A percentile compares a stretch with the other conserved stretches of the same genome.
phyloP scores from a whole-genome alignment of 2,888 invertebrate genomes.

The Nephrocerus scutellatus region DNA sequence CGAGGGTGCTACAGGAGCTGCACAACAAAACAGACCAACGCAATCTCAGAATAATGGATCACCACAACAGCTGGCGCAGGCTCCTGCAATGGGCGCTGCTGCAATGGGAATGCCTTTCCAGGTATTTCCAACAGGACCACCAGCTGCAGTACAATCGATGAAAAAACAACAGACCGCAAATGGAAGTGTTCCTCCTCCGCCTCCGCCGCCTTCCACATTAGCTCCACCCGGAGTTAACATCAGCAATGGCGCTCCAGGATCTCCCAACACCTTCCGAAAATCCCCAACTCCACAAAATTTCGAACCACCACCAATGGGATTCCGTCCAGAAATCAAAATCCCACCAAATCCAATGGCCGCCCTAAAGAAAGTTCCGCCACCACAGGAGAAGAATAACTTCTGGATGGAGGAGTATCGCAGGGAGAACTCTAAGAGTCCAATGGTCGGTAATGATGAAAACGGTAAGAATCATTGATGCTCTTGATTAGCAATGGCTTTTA shows the following conservation, averaged over 20 bases:
- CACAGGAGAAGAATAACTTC: constrained; percentile 58
- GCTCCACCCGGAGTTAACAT: constrained; percentile 49
- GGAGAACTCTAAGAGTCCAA: constrained; percentile 48
- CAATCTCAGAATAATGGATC: too few species aligned
- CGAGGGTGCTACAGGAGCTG: constrained; percentile 58
- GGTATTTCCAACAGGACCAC: constrained; percentile 52
- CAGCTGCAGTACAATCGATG: constrained; percentile 36
- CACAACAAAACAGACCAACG: constrained; percentile 50
- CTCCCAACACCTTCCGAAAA: constrained; percentile 45
- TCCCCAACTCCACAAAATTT: constrained; percentile 51
- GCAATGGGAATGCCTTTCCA: constrained; percentile 60
- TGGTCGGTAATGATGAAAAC: constrained; percentile 30
- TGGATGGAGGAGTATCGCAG: constrained; percentile 53
- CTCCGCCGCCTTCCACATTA: constrained; percentile 47
- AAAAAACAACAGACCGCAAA: constrained; percentile 29
- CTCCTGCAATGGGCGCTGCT: constrained; percentile 51
- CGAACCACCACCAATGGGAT: constrained; percentile 51
- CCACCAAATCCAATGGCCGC: constrained; percentile 66
- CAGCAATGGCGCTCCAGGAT: constrained; percentile 41
- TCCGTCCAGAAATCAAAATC: constrained; percentile 67
- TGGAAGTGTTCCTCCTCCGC: constrained; percentile 42
- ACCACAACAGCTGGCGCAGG: too few species aligned
- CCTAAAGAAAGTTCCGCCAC: constrained; percentile 62
- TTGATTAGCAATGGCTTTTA: constrained; percentile 12
- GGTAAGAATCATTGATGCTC: constrained; percentile 13